Base-by-base conservation (phyloP, 2,113 vertebrate genomes). In the Ciconia boyciana region DNA sequence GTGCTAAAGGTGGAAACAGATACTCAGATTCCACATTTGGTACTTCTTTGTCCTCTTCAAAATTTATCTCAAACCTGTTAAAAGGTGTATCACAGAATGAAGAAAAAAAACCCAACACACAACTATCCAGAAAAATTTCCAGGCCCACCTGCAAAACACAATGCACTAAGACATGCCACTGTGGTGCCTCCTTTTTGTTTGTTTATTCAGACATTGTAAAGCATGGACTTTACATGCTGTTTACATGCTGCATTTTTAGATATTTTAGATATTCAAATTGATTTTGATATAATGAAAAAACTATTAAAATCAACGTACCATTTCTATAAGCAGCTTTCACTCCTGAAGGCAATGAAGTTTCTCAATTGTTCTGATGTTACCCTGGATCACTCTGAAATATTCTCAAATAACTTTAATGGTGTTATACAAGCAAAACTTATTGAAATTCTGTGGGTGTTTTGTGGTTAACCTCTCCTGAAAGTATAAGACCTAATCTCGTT, bases 21-120 rank as follows among this genome's bases (percentile, higher is more conserved):
- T 43, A 54, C 18, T n/a, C 0, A 0, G 6, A 46, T 90, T 64
- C 18, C 3, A 22, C 24, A 34, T 28, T 57, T 62, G 5, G 43
- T 3, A 43, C 13, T 58, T 78, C 13, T 79, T 64, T 72, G 16
- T 75, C 39, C 19, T 39, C 21, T 76, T 72, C 6, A 6, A 86
- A 78, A 78, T 61, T 54, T 78, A 21, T 13, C 39, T 83, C 34
- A 72, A 70, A 44, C 10, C 34, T 43, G 36, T 46, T 39, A 69
- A 62, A 85, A 78, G 9, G 2, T 70, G 1, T 29, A 52, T 70
- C 26, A 44, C 4, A 76, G 4, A 52, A 79, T 20, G 28, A 65
- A 46, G 14, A 9, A n/a, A 7, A 57, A 84, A 36, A 80, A 29
- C 11, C 20, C 16, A 7, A 15, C 52, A 61, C 17, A 16, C 13